Base-by-base conservation (phyloP, 2,113 vertebrate genomes). In the Dryoscopus gambensis region DNA sequence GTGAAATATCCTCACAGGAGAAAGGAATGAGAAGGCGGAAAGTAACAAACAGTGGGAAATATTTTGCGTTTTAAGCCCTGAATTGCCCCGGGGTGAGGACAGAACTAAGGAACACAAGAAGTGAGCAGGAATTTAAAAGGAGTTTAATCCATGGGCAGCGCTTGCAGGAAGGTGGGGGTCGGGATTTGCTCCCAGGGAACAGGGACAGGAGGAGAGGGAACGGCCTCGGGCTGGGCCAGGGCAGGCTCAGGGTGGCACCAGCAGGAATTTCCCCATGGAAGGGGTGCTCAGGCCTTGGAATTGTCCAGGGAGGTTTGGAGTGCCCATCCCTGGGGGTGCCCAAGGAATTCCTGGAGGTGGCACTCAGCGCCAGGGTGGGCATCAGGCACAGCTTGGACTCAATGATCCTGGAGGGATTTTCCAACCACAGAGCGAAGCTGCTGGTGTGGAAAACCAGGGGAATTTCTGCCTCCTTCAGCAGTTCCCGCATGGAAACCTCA, bases 201-300 rank as follows among this genome's bases (percentile, higher is more conserved):
- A 20, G 44, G 25, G 44, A 59, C 53, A 68, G 53, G 46, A 39
- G 39, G 9, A 52, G 44, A 52, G 42, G 50, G 40, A 84, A 56
- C 39, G 39, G 39, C 39, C 39, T 39, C 39, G 12, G 39, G 39
- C 4, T n/a, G 50, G 6, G 35, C 9, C 30, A n/a, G 70, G 60
- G 12, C 0, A 30, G 16, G 13, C 6, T 30, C 25, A 59, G 35
- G 5, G 2, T 21, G 53, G 62, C 3, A 16, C 1, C 49, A 16
- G 35, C 16, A n/a, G 55, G 59, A 12, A 52, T 19, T 77, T 1
- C 11, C 4, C 2, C 63, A 27, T 53, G 46, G 55, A 60, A 87
- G 44, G 13, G 10, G 46, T 30, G 9, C 5, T 27, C 6, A 49
- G 23, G 16, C 16, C 1, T 20, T 68, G 65, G 65, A 4, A 39